These are phyloP conservation scores for Prietella phreatophila DNA, from an alignment of 2,113 vertebrate genomes.

Conservation along the genomic window DNA sequence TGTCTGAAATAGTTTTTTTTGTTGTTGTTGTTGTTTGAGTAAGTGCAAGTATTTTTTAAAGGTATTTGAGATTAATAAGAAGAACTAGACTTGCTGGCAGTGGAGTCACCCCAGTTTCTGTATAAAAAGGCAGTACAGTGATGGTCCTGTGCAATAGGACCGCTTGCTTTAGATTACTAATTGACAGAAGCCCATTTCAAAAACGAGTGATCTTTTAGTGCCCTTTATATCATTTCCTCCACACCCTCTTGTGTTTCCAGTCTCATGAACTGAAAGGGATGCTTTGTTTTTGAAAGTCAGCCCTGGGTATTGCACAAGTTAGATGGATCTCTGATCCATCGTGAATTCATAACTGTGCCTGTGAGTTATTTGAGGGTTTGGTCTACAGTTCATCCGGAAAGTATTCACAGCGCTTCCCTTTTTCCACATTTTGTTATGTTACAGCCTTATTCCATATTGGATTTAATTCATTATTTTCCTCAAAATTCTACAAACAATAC, in stretches of 20 bases:
- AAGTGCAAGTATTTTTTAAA: background rate
- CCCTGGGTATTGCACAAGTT: slow-evolving; percentile 46
- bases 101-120: background rate
- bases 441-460: too few species aligned
- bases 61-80: background rate
- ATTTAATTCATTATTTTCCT: too few species aligned
- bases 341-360: background rate
- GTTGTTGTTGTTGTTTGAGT: too few species aligned
- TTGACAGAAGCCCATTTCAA: slow-evolving; percentile 8
- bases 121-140: slow-evolving; percentile 26
- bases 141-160: slow-evolving; percentile 46
- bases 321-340: background rate
- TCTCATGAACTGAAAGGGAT: slow-evolving; percentile 63
- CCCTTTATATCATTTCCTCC: slow-evolving; percentile 57
- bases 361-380: slow-evolving; percentile 8
- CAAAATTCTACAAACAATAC: too few species aligned
- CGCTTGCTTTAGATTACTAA: slow-evolving; percentile 22
- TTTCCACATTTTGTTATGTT: too few species aligned
- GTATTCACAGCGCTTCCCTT: too few species aligned
- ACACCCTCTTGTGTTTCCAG: slow-evolving; percentile 42
- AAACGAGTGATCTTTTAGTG: slow-evolving; percentile 52
- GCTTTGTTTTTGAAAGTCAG: slow-evolving; percentile 63
- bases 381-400: too few species aligned
- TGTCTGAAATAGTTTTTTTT: background rate
- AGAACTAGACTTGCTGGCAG: background rate